Conservation (phyloP, 2,888 invertebrate species). For the Hybos culiciformis region DNA sequence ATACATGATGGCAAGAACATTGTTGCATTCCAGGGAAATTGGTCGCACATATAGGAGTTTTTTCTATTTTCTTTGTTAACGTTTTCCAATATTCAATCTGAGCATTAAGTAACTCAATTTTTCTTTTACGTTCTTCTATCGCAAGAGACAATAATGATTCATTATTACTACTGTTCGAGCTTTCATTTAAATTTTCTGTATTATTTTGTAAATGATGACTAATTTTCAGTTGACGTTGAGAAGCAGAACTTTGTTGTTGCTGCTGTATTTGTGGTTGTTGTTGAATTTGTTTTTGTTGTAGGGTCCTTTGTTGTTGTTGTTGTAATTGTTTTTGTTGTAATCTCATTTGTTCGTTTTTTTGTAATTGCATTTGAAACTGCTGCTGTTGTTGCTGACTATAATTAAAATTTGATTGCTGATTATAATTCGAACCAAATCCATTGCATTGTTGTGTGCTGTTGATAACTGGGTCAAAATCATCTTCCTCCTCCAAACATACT, state of each 20-base stretch:
- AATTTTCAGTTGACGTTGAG: no score
- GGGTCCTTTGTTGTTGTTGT: conserved; percentile 15
- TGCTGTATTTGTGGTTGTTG: conserved; percentile 1
- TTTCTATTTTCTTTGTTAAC: conserved; percentile 29
- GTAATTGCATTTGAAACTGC: conserved; percentile 7
- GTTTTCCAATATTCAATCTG: conserved; percentile 35
- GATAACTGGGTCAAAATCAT: conserved; percentile 27
- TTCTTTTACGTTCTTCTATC: conserved; percentile 31
- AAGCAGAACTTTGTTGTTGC: not conserved
- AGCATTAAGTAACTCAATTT: conserved; percentile 31
- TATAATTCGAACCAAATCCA: not conserved
- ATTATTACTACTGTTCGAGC: conserved; percentile 21
- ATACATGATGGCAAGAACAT: no score
- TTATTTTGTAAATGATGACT: conserved; percentile 3
- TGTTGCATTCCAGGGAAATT: not conserved
- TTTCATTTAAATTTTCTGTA: no score
- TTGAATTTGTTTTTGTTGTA: conserved; percentile 7
- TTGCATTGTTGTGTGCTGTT: conserved; percentile 9
- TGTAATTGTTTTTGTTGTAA: conserved; percentile 10
- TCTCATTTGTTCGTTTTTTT: conserved; percentile 16
- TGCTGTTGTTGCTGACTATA: conserved; percentile 5
- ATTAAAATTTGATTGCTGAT: not conserved
- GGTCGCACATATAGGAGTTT: conserved; percentile 6
- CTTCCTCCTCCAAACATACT: conserved; percentile 32
- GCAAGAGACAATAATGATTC: conserved; percentile 29